Conservation (phyloP, 1,140 invertebrate genomes). For the Tetragonula clypearis region DNA sequence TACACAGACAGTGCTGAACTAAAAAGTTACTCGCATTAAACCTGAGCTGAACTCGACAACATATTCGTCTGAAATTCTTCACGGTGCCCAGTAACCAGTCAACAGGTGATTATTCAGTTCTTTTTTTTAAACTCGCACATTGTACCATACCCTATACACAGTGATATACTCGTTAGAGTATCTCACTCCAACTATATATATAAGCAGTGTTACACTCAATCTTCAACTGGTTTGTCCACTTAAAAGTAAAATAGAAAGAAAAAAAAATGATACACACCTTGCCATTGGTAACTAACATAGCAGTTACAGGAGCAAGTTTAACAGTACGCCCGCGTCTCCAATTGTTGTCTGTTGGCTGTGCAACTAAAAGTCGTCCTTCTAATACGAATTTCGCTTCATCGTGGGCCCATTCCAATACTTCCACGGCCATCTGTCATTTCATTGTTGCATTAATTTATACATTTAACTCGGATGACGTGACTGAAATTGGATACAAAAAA, state of each 20-base stretch:
- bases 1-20: too few species aligned
- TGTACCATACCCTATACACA: too few species aligned
- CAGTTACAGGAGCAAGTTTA: conserved; percentile 93
- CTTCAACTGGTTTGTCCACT: too few species aligned
- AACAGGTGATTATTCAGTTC: too few species aligned
- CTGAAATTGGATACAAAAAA: not conserved
- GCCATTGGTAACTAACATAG: conserved; percentile 92
- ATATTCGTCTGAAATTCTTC: too few species aligned
- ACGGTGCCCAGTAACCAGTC: too few species aligned
- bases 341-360: conserved; percentile 93
- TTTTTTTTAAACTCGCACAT: too few species aligned
- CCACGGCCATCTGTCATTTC: conserved; percentile 89
- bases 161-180: too few species aligned
- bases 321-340: conserved; percentile 93
- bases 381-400: conserved; percentile 94
- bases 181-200: too few species aligned
- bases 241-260: not conserved
- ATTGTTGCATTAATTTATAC: not conserved
- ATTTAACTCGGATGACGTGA: not conserved
- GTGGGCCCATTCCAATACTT: conserved; percentile 95
- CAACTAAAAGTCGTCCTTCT: conserved; percentile 92
- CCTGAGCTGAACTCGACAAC: too few species aligned
- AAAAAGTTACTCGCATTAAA: too few species aligned
- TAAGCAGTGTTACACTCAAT: too few species aligned
- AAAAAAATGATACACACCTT: conserved; percentile 84